Percentiles rank a stretch among this genome's conserved stretches.
phyloP scores from a whole-genome alignment of 2,113 vertebrate genomes.

The Oceanodroma tethys region DNA sequence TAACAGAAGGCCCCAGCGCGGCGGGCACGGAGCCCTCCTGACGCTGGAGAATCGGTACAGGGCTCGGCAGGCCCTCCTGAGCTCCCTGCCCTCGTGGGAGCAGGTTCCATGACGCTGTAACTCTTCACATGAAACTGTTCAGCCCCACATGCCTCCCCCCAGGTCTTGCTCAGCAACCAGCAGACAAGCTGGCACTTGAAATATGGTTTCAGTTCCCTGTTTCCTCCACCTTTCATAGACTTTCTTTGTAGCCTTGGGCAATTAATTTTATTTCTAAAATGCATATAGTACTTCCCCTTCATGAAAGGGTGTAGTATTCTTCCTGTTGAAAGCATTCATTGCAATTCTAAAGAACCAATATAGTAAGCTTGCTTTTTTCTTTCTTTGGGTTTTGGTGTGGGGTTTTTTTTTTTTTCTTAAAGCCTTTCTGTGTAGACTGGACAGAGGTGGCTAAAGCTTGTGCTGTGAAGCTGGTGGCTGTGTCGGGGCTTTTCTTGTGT shows the following conservation, averaged over 20 bases:
- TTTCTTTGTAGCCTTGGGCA: not conserved
- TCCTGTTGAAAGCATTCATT: not conserved
- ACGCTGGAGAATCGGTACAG: accelerated
- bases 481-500: not conserved
- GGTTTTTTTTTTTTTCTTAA: not conserved
- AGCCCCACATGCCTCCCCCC: not conserved
- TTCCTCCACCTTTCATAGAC: not conserved
- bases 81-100: not conserved
- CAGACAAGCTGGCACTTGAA: not conserved
- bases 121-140: not conserved
- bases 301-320: not conserved
- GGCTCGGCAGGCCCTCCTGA: not conserved
- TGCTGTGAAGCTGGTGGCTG: not conserved
- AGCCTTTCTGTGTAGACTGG: not conserved
- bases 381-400: not conserved
- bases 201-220: not conserved
- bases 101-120: accelerated
- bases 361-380: not conserved
- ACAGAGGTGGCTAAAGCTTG: not conserved
- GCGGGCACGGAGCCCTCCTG: not conserved
- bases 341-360: not conserved
- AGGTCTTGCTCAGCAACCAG: not conserved
- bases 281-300: not conserved
- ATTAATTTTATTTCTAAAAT: not conserved
- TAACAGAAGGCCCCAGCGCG: not conserved